Percentiles rank a stretch among this genome's conserved stretches.
Conservation (phyloP, 2,113 vertebrate species). For the Rhinichthys klamathensis region DNA sequence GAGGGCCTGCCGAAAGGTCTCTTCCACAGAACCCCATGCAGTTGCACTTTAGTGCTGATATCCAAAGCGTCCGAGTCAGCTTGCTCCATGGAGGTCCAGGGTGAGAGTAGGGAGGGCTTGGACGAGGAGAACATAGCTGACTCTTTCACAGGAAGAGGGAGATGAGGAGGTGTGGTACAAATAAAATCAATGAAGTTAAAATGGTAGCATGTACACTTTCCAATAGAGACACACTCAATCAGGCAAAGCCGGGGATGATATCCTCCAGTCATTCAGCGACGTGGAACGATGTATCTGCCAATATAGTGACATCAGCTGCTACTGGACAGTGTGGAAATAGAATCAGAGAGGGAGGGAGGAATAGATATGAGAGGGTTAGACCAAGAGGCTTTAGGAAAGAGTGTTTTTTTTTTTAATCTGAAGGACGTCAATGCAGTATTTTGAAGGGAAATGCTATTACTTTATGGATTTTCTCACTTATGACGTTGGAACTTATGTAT, state of each 20-base stretch:
- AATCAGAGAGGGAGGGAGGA: constrained; percentile 37
- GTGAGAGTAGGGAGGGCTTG: constrained; percentile 74
- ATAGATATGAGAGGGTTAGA: constrained; percentile 17
- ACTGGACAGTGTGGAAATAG: constrained; percentile 53
- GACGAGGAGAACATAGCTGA: constrained; percentile 75
- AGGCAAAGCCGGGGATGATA: constrained; percentile 50
- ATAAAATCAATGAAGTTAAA: constrained; percentile 51
- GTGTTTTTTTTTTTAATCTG: constrained; percentile 69
- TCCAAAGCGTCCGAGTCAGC: constrained; percentile 87
- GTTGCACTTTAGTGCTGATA: constrained; percentile 97
- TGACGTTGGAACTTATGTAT: not conserved
- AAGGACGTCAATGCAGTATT: constrained; percentile 61
- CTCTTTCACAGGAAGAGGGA: constrained; percentile 44
- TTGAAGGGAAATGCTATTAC: constrained; percentile 64
- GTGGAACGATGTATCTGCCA: constrained; percentile 70
- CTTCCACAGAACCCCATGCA: constrained; percentile 96
- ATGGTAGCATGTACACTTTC: constrained; percentile 44
- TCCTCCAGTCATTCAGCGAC: constrained; percentile 70
- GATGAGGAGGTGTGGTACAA: constrained; percentile 24
- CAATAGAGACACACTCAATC: constrained; percentile 40
- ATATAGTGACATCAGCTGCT: constrained; percentile 70
- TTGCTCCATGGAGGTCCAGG: constrained; percentile 91
- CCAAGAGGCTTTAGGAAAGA: not conserved
- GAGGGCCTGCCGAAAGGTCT: constrained; percentile 92
- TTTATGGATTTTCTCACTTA: constrained; percentile 57